Evolutionary conservation across 1,140 invertebrate species (phyloP).

Genomic region (Ylistrum balloti): DNA sequence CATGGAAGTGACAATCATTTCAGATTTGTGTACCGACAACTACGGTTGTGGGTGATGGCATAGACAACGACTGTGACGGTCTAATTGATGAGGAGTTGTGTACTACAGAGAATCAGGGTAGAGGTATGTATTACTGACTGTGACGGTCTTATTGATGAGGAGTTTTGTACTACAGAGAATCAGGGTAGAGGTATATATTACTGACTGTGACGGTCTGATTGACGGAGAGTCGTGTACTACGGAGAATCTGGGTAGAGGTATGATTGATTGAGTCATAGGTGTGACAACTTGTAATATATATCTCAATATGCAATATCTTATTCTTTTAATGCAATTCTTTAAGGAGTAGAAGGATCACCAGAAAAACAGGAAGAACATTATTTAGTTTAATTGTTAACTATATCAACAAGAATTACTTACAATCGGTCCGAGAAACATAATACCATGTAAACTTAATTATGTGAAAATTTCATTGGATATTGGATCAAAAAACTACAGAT

Average conservation of each 20-base stretch:
- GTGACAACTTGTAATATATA: too few species aligned
- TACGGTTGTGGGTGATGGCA: slow-evolving; percentile 1
- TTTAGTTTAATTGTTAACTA: too few species aligned
- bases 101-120: neutral
- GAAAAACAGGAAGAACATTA: too few species aligned
- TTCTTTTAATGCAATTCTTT: too few species aligned
- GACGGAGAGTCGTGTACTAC: slow-evolving; percentile 8
- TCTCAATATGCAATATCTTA: too few species aligned
- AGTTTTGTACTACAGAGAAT: slow-evolving; percentile 11
- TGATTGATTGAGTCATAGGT: too few species aligned
- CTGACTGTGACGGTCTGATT: slow-evolving; percentile 27
- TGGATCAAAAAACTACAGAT: neutral
- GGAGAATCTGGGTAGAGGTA: neutral
- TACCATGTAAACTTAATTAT: too few species aligned
- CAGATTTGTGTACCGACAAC: neutral
- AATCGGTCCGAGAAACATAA: too few species aligned
- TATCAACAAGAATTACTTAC: too few species aligned
- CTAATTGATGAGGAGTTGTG: slow-evolving; percentile 43
- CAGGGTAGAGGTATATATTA: neutral
- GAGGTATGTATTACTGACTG: neutral
- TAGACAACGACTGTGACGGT: slow-evolving; percentile 8
- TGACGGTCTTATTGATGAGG: slow-evolving; percentile 39
- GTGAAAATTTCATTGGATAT: too few species aligned
- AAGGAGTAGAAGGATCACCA: too few species aligned
- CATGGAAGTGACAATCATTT: too few species aligned